A percentile compares a stretch with the other conserved stretches of the same genome.
Conservation (phyloP, 2,113 vertebrate species). For the Eurypyga helias region DNA sequence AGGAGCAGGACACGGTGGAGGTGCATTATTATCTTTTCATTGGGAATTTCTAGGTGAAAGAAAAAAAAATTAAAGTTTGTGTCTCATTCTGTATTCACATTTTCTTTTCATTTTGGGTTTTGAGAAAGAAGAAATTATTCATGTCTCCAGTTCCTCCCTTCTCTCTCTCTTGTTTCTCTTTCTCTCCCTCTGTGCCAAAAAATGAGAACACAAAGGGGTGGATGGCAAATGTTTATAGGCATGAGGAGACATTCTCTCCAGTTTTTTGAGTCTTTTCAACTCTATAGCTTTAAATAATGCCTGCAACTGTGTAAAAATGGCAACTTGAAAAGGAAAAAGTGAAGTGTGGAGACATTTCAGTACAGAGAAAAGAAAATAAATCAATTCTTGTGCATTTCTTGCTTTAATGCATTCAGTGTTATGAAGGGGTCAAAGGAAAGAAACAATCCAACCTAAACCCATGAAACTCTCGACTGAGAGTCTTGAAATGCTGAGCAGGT, state of each 20-base stretch:
- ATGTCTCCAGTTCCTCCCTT: neutral
- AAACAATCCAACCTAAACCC: neutral
- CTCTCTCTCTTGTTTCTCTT: neutral
- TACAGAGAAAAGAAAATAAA: neutral
- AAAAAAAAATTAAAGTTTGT: neutral
- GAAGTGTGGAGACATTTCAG: neutral
- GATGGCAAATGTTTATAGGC: constrained; percentile 27
- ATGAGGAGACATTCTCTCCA: neutral
- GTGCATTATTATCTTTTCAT: neutral
- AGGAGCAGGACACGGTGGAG: neutral
- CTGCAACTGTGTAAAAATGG: neutral
- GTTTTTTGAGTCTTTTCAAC: neutral
- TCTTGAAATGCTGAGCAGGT: neutral
- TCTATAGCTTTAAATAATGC: constrained; percentile 26
- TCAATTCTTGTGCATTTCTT: constrained; percentile 27
- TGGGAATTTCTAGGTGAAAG: constrained; percentile 26
- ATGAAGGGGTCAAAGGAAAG: neutral
- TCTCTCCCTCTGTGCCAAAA: neutral
- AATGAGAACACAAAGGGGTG: neutral
- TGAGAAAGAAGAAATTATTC: constrained; percentile 49
- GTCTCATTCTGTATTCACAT: constrained; percentile 22
- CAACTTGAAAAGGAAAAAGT: constrained; percentile 2
- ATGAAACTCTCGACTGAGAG: neutral
- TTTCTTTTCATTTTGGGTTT: constrained; percentile 34
- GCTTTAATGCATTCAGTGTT: constrained; percentile 17